Percentiles rank a stretch among this genome's conserved stretches.
Evolutionary conservation across 2,888 invertebrate genomes (phyloP).

Genomic region (Caenorhabditis japonica): DNA sequence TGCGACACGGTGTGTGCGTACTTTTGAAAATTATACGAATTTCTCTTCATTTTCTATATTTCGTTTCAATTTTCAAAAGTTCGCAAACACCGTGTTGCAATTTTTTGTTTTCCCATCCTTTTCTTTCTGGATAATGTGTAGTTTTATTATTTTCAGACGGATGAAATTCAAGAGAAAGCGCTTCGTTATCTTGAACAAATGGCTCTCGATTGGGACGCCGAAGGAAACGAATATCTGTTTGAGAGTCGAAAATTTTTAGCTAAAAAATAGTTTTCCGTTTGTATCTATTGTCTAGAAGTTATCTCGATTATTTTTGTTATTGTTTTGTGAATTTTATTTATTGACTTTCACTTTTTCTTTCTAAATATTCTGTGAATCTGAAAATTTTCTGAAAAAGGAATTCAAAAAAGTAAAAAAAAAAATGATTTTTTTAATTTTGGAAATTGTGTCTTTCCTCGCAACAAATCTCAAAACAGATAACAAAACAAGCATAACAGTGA

Average conservation of each 20-base stretch:
- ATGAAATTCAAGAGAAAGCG: slow-evolving; percentile 44
- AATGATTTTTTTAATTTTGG: neutral
- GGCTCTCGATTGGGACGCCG: slow-evolving; percentile 37
- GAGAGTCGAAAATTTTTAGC: neutral
- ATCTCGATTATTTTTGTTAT: slow-evolving; percentile 2
- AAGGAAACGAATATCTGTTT: slow-evolving; percentile 35
- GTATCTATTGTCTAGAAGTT: neutral
- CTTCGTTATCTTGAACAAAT: slow-evolving; percentile 40
- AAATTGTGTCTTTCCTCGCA: neutral
- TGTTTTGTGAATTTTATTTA: neutral
- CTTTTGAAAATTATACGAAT: no score
- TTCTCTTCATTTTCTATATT: no score
- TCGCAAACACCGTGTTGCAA: no score
- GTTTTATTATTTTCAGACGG: slow-evolving; percentile 22
- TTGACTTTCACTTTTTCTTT: neutral
- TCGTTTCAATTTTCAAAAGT: no score
- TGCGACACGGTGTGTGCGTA: no score
- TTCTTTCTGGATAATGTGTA: no score
- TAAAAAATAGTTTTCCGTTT: slow-evolving; percentile 1
- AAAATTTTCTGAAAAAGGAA: no score
- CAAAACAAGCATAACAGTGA: slow-evolving; percentile 5
- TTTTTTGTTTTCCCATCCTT: no score
- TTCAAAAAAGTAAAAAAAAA: neutral
- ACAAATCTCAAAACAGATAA: slow-evolving; percentile 3
- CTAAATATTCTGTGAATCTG: neutral